Base-by-base conservation (phyloP, 2,888 invertebrate species). In the Leptodirus hochenwartii region DNA sequence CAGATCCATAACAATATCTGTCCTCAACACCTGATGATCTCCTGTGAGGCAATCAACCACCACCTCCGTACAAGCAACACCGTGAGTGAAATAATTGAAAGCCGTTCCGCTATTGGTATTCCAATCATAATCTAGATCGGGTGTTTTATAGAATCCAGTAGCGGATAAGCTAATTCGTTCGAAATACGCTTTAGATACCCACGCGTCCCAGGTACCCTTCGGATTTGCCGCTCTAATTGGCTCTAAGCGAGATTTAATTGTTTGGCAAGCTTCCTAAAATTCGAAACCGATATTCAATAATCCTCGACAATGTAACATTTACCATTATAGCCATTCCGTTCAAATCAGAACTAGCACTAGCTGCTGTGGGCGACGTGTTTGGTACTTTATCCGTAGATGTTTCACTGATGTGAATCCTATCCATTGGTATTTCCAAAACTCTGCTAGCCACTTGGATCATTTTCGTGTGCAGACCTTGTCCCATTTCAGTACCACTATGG, bases 401-500 rank as follows among this genome's bases (percentile, higher is more conserved):
- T 51, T 88, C 88, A 15, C 69, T 67, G 9, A 85, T 73, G 47
- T 84, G 78, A 42, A 88, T 82, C 44, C 70, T 66, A 1, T 73
- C 67, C 1, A 66, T 50, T 3, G 78, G 69, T 17, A 84, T 67
- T 28, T 66, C 72, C 9, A 90, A 57, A 1, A 63, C 64, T 36
- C 74, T 62, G 25, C 84, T 77, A 3, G 85, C 82, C 8, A 87
- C 74, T 66, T 93, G 91, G 30, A 87, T 74, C 79, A 91, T 87
- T 62, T 95, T 95, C 0, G 87, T 95, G 49, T 91, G 82, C 4
- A 96, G 59, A 2, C 95, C 95, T 59, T 95, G 95, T 0, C 95
- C 95, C 79, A 95, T 93, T 63, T 95, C 95, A 5, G 81, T 78
- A n/a, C 91, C 93, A 17, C 87, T 88, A 49, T 88, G 90, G 1